These are phyloP conservation scores for Erannis defoliaria DNA, from an alignment of 2,888 invertebrate genomes.

Conservation along the genomic window DNA sequence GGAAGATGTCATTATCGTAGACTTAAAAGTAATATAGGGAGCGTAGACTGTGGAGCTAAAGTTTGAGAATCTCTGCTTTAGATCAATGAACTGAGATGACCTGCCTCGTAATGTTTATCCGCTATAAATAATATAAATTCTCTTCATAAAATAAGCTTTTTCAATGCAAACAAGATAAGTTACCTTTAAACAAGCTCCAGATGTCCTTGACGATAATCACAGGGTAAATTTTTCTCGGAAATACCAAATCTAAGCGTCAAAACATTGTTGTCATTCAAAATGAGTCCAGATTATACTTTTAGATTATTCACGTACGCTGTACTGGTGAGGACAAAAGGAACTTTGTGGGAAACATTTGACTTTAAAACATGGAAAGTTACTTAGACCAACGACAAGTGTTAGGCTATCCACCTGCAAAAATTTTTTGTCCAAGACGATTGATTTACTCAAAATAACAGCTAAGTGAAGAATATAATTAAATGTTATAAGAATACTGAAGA, in stretches of 20 bases:
- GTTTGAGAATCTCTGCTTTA: no score
- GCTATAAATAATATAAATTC: no score
- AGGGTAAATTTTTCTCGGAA: constrained; percentile 30
- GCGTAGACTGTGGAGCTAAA: no score
- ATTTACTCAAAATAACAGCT: background rate
- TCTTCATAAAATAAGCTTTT: background rate
- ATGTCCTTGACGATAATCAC: constrained; percentile 28
- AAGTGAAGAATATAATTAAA: no score
- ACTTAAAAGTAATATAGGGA: no score
- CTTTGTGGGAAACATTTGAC: background rate
- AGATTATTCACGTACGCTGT: constrained; percentile 31
- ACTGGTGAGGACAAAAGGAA: constrained; percentile 26
- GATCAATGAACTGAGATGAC: background rate
- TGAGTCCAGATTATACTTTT: constrained; percentile 29
- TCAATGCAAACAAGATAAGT: constrained; percentile 3
- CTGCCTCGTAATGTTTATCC: background rate
- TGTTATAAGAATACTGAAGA: no score
- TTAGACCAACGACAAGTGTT: background rate
- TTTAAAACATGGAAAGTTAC: background rate
- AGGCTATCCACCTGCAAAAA: background rate
- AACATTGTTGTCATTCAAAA: constrained; percentile 32
- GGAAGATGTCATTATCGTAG: no score
- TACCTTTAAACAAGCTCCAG: constrained; percentile 5
- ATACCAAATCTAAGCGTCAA: constrained; percentile 25
- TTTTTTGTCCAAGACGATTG: background rate